Percentiles rank a stretch among this genome's conserved stretches.
phyloP scores from a whole-genome alignment of 2,888 invertebrate genomes.

The Scaptomyza parva region DNA sequence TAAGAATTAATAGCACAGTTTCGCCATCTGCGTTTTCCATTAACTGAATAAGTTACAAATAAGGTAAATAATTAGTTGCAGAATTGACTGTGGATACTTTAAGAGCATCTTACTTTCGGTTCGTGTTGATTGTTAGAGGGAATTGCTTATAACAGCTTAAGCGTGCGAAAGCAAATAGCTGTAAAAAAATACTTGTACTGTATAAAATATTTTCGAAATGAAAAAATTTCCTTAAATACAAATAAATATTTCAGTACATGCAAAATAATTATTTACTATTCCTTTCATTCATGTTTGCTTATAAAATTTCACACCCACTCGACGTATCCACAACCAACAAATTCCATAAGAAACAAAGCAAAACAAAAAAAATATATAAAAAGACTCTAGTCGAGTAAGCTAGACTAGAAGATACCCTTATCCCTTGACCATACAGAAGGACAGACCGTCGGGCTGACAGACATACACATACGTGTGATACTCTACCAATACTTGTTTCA shows the following conservation, averaged over 20 bases:
- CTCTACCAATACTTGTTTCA: no score
- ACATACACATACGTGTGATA: no score
- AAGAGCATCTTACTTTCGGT: neutral
- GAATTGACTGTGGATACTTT: slow-evolving; percentile 10
- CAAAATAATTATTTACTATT: neutral
- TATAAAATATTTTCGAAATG: neutral
- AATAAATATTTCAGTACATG: neutral
- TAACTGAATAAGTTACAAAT: slow-evolving; percentile 26
- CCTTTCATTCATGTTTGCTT: neutral
- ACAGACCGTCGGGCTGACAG: no score
- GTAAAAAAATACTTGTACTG: neutral
- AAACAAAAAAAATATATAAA: neutral
- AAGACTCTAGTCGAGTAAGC: no score
- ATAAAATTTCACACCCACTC: no score
- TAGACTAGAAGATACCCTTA: no score
- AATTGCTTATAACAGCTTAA: neutral
- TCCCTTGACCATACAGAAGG: no score
- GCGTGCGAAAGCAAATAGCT: neutral
- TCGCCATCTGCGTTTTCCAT: slow-evolving; percentile 35
- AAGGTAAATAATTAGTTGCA: slow-evolving; percentile 32
- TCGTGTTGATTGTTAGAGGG: no score
- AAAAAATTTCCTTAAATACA: slow-evolving; percentile 3
- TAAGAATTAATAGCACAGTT: slow-evolving; percentile 42
- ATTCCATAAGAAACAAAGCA: neutral
- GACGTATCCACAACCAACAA: neutral